Evolutionary conservation across 2,797 vertebrate genomes (phyloP).

Genomic region (Sebastes itinus): DNA sequence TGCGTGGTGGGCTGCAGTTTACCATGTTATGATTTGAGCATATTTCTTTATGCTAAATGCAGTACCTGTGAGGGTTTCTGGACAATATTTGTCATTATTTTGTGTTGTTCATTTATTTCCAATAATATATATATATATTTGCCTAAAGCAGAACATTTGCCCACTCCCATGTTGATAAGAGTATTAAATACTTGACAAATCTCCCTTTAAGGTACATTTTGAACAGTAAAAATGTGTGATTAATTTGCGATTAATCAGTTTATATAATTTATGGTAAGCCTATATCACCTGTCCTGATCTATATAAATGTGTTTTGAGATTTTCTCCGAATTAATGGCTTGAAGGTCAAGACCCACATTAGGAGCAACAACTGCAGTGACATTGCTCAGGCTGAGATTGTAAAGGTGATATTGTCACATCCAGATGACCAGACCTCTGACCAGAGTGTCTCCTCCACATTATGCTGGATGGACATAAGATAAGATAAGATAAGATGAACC

Average conservation of each 20-base stretch:
- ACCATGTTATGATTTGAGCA: no score
- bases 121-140: no score
- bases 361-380: background rate
- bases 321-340: background rate
- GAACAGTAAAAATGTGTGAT: no score
- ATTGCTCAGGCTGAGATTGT: background rate
- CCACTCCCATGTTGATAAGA: no score
- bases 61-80: no score
- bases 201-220: no score
- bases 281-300: background rate
- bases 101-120: no score
- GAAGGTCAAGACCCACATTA: background rate
- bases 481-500: no score
- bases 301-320: background rate
- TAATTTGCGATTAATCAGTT: no score
- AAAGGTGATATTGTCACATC: background rate
- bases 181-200: no score
- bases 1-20: accelerated
- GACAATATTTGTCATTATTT: no score
- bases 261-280: background rate
- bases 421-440: background rate
- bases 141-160: accelerated
- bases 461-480: background rate
- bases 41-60: no score
- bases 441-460: background rate